Evolutionary conservation across 2,888 invertebrate species (phyloP).

Genomic region (Erebia ligea): DNA sequence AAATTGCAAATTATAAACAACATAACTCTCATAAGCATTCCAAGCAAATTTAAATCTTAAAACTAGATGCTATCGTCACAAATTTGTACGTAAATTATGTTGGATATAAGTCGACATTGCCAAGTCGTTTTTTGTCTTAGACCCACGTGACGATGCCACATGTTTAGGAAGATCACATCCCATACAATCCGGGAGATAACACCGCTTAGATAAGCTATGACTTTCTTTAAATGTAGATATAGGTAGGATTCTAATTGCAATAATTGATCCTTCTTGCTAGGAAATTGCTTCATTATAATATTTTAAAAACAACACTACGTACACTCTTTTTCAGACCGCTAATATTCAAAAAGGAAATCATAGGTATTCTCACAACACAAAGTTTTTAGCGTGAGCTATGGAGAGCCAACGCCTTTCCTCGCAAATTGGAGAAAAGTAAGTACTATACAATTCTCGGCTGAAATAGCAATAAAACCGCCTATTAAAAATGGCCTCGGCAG

Average conservation of each 20-base stretch:
- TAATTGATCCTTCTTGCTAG: background rate
- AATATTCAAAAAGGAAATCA: no score
- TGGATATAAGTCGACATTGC: constrained; percentile 42
- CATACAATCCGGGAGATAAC: constrained; percentile 72
- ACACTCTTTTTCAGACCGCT: no score
- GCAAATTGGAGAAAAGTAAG: no score
- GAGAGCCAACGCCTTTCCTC: no score
- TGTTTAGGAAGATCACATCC: constrained; percentile 70
- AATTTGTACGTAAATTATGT: constrained; percentile 29
- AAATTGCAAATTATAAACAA: constrained; percentile 39
- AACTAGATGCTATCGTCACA: accelerated
- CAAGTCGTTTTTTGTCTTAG: constrained; percentile 51
- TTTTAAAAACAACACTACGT: no score
- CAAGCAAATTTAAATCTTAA: constrained; percentile 32
- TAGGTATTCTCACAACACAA: no score
- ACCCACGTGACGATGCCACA: constrained; percentile 79
- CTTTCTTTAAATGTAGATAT: constrained; percentile 27
- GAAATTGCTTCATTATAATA: no score
- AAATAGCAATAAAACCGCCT: no score
- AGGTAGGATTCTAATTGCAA: constrained; percentile 19
- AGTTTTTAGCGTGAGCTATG: no score
- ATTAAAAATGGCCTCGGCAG: no score
- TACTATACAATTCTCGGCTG: no score
- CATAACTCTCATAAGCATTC: constrained; percentile 13
- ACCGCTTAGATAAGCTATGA: constrained; percentile 50